Conservation (phyloP, 2,888 invertebrate species). For the Plusia festucae region DNA sequence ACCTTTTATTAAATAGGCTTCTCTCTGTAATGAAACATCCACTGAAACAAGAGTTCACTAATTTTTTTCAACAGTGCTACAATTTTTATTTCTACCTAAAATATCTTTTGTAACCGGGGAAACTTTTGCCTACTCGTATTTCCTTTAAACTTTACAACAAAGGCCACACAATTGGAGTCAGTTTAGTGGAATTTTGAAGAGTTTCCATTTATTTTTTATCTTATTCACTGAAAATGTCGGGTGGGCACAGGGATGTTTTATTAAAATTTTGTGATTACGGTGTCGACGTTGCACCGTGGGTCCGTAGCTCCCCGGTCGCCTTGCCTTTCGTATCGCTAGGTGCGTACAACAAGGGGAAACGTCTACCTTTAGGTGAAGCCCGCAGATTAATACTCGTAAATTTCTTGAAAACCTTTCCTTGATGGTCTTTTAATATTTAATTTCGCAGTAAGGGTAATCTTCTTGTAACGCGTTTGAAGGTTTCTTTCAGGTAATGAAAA, state of each 20-base stretch:
- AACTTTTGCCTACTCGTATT: slow-evolving; percentile 62
- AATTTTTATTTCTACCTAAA: slow-evolving; percentile 54
- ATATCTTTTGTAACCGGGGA: slow-evolving; percentile 55
- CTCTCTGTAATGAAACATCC: slow-evolving; percentile 54
- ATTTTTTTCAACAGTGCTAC: slow-evolving; percentile 58
- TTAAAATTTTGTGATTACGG: slow-evolving; percentile 82
- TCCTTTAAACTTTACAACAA: slow-evolving; percentile 69
- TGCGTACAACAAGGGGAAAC: slow-evolving; percentile 61
- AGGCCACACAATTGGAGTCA: slow-evolving; percentile 69
- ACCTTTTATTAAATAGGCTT: slow-evolving; percentile 63
- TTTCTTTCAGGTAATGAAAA: slow-evolving; percentile 63
- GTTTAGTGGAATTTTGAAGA: slow-evolving; percentile 69
- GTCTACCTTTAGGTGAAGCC: slow-evolving; percentile 71
- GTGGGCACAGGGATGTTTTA: slow-evolving; percentile 74
- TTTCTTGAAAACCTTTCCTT: slow-evolving; percentile 79
- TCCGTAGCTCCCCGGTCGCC: slow-evolving; percentile 30
- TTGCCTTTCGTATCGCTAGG: slow-evolving; percentile 56
- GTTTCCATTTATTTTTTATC: slow-evolving; percentile 72
- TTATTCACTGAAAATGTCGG: slow-evolving; percentile 65
- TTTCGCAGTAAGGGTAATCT: slow-evolving; percentile 77
- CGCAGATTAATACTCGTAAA: slow-evolving; percentile 80
- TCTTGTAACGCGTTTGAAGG: slow-evolving; percentile 65
- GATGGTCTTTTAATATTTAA: slow-evolving; percentile 86
- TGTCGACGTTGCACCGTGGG: slow-evolving; percentile 68
- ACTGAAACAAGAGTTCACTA: slow-evolving; percentile 58